These are phyloP conservation scores for Eospalax fontanierii DNA, from an alignment of 2,797 vertebrate genomes.

Conservation along the genomic window DNA sequence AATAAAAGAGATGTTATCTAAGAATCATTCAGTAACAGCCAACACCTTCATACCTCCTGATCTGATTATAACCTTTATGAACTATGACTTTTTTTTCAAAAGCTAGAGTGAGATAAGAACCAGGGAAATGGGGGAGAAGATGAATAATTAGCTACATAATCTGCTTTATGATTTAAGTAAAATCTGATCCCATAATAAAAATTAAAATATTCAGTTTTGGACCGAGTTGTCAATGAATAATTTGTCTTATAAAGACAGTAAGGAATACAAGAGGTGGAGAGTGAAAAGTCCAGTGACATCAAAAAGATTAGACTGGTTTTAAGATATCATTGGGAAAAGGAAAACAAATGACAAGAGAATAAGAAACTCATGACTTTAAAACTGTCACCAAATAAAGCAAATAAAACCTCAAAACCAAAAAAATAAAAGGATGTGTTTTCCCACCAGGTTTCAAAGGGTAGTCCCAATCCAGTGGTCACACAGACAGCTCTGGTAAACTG, in stretches of 20 bases:
- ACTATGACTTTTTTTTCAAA: conserved; percentile 41
- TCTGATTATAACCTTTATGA: conserved; percentile 60
- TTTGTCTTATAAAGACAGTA: conserved; percentile 12
- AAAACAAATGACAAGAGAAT: conserved; percentile 56
- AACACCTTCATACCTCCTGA: not conserved
- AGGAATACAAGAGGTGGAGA: not conserved
- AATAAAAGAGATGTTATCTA: not conserved
- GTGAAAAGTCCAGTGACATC: not conserved
- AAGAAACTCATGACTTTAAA: conserved; percentile 42
- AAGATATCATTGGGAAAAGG: conserved; percentile 35
- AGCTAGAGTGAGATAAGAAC: conserved; percentile 43
- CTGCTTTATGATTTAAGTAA: conserved; percentile 66
- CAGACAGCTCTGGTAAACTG: not conserved
- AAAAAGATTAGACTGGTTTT: conserved; percentile 6
- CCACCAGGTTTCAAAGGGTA: not conserved
- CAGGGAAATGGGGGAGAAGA: not conserved
- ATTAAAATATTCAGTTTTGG: conserved; percentile 37
- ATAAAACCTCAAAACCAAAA: not conserved
- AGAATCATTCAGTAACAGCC: not conserved
- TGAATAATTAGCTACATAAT: conserved; percentile 41
- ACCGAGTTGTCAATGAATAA: conserved; percentile 25
- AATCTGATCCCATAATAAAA: conserved; percentile 63
- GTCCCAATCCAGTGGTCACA: too few relatives aligned
- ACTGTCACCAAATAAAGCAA: not conserved
- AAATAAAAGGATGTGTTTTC: not conserved